Evolutionary conservation across 2,797 vertebrate genomes (phyloP), one percentile per base, ranked within the genome.

Genomic region (Neomorphus geoffroyi): DNA sequence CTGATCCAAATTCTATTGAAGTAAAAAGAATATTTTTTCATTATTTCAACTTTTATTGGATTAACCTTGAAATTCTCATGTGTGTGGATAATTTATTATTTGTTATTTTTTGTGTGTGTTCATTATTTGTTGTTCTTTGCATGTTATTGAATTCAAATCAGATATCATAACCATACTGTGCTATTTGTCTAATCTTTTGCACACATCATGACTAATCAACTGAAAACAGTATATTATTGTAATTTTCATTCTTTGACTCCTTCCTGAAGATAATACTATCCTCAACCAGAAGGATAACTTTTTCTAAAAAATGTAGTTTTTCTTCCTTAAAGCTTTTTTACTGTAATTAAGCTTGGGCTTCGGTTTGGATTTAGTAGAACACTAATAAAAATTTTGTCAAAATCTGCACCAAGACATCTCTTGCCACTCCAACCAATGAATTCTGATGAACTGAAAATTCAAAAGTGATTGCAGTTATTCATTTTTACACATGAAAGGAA

Each of bases 1-100:
- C 35, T 94, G 79, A 77, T 79, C 35, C 35, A 85, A 93, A 92
- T 86, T 84, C 33, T 62, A 41, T 66, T 93, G 81, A 91, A 87
- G 43, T 80, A 81, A 91, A 92, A 91, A 84, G 22, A 43, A 46
- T 89, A 58, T 84, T 13, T 92, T 92, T 86, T 90, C 46, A 85
- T 96, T 85, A 90, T 92, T 94, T 90, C n/a, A 72, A 54, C 37
- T 67, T 83, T 18, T 19, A 57, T 79, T 79, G 18, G 35, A 79
- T 94, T 72, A 87, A 95, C 51, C 70, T 91, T 80, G 80, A 90
- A 86, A 80, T 91, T 79, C 56, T 19, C 32, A 19, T 70, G 32
- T 69, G 18, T 33, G 24, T 27, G 84, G 71, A 70, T 73, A 81
- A 93, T 73, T 50, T 53, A 57, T 70, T 94, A 53, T 89, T 94